A percentile compares a stretch with the other conserved stretches of the same genome.
Conservation (phyloP, 2,113 vertebrate species). For the Labeo rohita region DNA sequence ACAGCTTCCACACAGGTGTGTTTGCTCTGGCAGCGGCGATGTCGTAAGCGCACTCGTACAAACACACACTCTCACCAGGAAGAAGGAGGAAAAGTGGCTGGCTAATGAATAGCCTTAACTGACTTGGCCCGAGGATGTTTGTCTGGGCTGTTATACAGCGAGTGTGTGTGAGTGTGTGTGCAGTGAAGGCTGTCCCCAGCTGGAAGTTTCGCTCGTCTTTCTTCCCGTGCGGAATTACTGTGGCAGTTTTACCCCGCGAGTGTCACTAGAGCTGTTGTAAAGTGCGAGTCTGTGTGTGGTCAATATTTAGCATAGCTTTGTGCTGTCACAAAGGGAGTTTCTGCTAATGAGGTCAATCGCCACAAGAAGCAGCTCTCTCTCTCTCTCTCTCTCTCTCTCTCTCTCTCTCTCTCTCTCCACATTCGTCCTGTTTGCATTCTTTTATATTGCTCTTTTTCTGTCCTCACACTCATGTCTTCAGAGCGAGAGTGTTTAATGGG, state of each 20-base stretch:
- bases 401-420: slow-evolving; percentile 12
- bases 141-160: slow-evolving; percentile 32
- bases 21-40: slow-evolving; percentile 42
- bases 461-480: slow-evolving; percentile 23
- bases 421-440: slow-evolving; percentile 35
- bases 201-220: slow-evolving; percentile 42
- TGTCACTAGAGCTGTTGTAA: slow-evolving; percentile 18
- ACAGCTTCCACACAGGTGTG: slow-evolving; percentile 44
- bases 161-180: slow-evolving; percentile 28
- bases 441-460: slow-evolving; percentile 30
- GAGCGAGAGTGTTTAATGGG: background rate
- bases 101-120: slow-evolving; percentile 39
- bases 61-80: slow-evolving; percentile 8
- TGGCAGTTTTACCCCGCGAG: background rate
- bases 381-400: slow-evolving; percentile 19
- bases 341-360: slow-evolving; percentile 42
- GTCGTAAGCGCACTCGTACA: slow-evolving; percentile 29
- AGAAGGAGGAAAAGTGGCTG: slow-evolving; percentile 22
- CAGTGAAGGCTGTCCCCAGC: slow-evolving; percentile 6
- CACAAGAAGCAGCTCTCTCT: background rate
- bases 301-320: slow-evolving; percentile 41
- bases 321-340: slow-evolving; percentile 31
- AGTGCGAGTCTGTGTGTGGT: slow-evolving; percentile 31
- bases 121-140: slow-evolving; percentile 31
- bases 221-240: slow-evolving; percentile 57